Evolutionary conservation across 2,113 vertebrate species (phyloP).

Genomic region (Isichthys henryi): DNA sequence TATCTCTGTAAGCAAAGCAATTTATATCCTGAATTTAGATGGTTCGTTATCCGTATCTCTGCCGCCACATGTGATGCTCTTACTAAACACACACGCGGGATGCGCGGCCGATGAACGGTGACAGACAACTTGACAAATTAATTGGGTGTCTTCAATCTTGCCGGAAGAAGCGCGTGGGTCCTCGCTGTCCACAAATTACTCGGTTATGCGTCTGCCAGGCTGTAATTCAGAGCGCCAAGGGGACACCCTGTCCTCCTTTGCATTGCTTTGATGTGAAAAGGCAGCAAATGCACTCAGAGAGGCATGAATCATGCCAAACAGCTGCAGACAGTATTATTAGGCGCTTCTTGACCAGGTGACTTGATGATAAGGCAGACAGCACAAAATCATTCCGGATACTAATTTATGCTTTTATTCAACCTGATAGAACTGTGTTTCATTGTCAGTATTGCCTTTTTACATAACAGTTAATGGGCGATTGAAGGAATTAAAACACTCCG

Average conservation of each 20-base stretch:
- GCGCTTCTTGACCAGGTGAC: slow-evolving; percentile 6
- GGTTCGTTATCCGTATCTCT: background rate
- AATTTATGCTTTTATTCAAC: background rate
- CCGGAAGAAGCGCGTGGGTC: background rate
- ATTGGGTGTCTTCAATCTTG: slow-evolving; percentile 18
- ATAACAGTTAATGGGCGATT: background rate
- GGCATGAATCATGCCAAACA: background rate
- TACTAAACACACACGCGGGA: background rate
- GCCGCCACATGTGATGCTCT: background rate
- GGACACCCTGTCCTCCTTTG: background rate
- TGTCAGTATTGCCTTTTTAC: background rate
- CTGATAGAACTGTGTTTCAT: background rate
- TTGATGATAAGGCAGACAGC: background rate
- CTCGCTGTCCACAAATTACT: slow-evolving; percentile 11
- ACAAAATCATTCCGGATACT: background rate
- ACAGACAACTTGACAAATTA: slow-evolving; percentile 18
- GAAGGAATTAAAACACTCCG: background rate
- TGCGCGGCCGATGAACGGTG: background rate
- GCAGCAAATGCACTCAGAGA: background rate
- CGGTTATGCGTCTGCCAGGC: slow-evolving; percentile 2
- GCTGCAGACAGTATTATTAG: slow-evolving; percentile 7
- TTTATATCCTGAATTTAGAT: background rate
- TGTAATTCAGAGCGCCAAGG: slow-evolving; percentile 8
- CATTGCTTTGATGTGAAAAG: slow-evolving; percentile 7
- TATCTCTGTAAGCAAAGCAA: background rate